A percentile compares a stretch with the other conserved stretches of the same genome.
Evolutionary conservation across 1,140 invertebrate species (phyloP).

Genomic region (Aphis gossypii): DNA sequence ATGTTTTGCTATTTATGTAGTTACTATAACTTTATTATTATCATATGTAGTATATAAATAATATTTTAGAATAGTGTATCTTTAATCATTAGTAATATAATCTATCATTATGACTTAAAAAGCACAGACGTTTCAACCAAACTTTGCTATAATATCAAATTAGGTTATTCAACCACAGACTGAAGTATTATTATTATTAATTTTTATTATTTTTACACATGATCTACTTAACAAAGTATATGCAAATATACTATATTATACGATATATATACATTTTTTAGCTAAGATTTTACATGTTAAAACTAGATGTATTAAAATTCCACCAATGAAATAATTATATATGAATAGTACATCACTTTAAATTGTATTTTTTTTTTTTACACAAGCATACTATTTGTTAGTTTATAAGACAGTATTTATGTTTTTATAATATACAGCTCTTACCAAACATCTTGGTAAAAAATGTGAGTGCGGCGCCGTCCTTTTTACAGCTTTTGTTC

Average conservation of each 20-base stretch:
- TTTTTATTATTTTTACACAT: conserved; percentile 28
- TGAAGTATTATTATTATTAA: conserved; percentile 29
- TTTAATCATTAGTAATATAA: background rate
- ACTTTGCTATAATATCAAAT: conserved; percentile 42
- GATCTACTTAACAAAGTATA: conserved; percentile 35
- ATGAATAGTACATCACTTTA: background rate
- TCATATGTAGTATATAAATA: background rate
- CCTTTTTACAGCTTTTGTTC: background rate
- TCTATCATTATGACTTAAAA: background rate
- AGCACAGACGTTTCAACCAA: conserved; percentile 6
- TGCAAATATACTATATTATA: background rate
- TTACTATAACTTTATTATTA: conserved; percentile 3
- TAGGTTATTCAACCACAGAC: conserved; percentile 29
- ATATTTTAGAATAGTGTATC: background rate
- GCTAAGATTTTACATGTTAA: background rate
- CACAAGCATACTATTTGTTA: background rate
- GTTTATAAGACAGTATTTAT: background rate
- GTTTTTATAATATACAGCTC: background rate
- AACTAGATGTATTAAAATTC: background rate
- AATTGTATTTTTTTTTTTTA: background rate
- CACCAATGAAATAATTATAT: background rate
- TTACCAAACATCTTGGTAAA: background rate
- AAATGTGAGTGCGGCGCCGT: background rate
- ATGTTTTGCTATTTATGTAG: background rate
- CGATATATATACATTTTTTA: background rate